A percentile compares a stretch with the other conserved stretches of the same genome.
Conservation (phyloP, 1,140 invertebrate genomes). For the Archivesica marissinica region DNA sequence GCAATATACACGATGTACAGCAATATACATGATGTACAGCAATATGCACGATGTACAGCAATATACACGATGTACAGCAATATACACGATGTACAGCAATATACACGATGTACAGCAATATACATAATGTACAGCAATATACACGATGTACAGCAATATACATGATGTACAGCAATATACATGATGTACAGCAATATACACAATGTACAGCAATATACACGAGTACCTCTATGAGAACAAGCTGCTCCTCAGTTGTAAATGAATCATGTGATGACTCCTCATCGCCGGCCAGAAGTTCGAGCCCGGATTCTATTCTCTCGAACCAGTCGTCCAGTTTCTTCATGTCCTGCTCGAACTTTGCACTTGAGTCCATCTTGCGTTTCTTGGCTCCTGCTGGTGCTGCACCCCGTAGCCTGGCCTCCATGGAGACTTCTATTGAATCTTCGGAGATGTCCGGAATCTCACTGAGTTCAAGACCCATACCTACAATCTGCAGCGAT, state of each 20-base stretch:
- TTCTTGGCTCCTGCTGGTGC: slow-evolving; percentile 71
- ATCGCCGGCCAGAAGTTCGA: slow-evolving; percentile 84
- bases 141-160: no score
- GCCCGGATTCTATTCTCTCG: slow-evolving; percentile 86
- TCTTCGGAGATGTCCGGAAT: slow-evolving; percentile 68
- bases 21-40: no score
- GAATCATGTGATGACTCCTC: slow-evolving; percentile 84
- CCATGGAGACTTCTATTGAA: slow-evolving; percentile 66
- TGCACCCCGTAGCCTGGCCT: slow-evolving; percentile 57
- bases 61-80: no score
- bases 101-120: no score
- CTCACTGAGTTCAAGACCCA: slow-evolving; percentile 78
- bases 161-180: no score
- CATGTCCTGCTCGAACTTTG: slow-evolving; percentile 84
- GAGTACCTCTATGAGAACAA: slow-evolving; percentile 85
- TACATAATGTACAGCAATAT: no score
- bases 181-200: no score
- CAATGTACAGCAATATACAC: neutral
- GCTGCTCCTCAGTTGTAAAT: slow-evolving; percentile 87
- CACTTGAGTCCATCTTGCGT: slow-evolving; percentile 75
- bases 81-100: no score
- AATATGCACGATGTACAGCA: no score
- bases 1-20: no score
- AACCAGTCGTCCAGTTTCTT: slow-evolving; percentile 86
- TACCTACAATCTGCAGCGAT: slow-evolving; percentile 77